Conservation (phyloP, 2,888 invertebrate species). For the Trichogramma evanescens region DNA sequence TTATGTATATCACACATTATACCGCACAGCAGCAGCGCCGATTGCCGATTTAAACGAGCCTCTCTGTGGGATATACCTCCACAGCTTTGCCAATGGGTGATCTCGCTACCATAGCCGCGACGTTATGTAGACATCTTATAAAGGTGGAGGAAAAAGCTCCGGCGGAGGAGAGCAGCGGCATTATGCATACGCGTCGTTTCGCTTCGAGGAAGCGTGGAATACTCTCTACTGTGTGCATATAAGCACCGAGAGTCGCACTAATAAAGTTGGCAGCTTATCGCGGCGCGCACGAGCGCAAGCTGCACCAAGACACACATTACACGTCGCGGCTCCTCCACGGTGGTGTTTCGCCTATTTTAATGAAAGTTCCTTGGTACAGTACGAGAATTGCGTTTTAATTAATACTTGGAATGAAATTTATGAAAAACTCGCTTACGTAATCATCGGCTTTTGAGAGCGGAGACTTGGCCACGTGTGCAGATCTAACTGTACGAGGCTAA, state of each 20-base stretch:
- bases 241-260: background rate
- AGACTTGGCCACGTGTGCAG: too few species aligned
- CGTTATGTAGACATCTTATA: too few species aligned
- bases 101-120: too few species aligned
- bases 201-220: conserved; percentile 15
- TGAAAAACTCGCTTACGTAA: background rate
- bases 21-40: too few species aligned
- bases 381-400: background rate
- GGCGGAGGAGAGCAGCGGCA: too few species aligned
- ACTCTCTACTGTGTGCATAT: conserved; percentile 1
- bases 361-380: too few species aligned
- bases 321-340: too few species aligned
- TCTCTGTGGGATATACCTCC: background rate
- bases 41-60: background rate
- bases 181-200: background rate
- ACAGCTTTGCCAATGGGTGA: background rate
- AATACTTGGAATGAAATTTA: background rate
- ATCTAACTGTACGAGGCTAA: too few species aligned
- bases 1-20: too few species aligned
- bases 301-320: too few species aligned
- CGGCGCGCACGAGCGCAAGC: background rate
- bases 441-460: background rate
- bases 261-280: conserved; percentile 17
- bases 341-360: too few species aligned
- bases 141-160: too few species aligned